Evolutionary conservation across 2,797 vertebrate species (phyloP).

Genomic region (Nannoperca australis): DNA sequence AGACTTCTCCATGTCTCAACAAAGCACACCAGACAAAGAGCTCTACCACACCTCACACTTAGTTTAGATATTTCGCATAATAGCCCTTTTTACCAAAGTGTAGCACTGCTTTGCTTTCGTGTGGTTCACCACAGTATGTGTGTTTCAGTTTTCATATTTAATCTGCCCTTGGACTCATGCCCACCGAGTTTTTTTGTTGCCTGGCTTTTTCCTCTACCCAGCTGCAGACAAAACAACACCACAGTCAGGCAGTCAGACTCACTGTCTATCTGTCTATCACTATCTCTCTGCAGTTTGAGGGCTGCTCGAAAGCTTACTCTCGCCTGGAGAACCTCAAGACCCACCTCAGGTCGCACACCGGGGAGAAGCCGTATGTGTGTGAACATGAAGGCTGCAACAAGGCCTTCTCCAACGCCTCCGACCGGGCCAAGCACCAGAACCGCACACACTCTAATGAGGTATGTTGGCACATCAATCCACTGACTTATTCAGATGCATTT

Average conservation of each 20-base stretch:
- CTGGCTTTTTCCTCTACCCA: conserved; percentile 44
- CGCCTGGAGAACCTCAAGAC: conserved; percentile 99
- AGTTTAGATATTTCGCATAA: conserved; percentile 68
- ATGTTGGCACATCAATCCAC: conserved; percentile 31
- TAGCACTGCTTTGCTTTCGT: conserved; percentile 65
- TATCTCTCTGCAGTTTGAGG: conserved; percentile 91
- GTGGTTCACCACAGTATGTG: conserved; percentile 60
- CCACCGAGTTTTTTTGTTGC: conserved; percentile 15
- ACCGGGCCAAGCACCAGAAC: conserved; percentile 99
- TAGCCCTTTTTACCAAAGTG: conserved; percentile 56
- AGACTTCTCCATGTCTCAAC: conserved; percentile 71
- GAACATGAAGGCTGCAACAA: conserved; percentile 99
- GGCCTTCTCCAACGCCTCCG: conserved; percentile 98
- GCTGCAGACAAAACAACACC: conserved; percentile 44
- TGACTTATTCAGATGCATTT: neutral
- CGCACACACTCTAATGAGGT: conserved; percentile 99
- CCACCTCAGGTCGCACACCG: conserved; percentile 97
- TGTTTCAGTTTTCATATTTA: no score
- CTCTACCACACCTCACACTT: conserved; percentile 69
- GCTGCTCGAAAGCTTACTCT: conserved; percentile 97
- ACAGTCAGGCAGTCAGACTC: conserved; percentile 21
- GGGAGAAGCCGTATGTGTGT: conserved; percentile 98
- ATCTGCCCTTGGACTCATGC: no score
- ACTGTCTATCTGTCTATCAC: conserved; percentile 22
- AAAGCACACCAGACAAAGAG: conserved; percentile 62